Base-by-base conservation (phyloP, 2,888 invertebrate species). In the Eurois occulta region DNA sequence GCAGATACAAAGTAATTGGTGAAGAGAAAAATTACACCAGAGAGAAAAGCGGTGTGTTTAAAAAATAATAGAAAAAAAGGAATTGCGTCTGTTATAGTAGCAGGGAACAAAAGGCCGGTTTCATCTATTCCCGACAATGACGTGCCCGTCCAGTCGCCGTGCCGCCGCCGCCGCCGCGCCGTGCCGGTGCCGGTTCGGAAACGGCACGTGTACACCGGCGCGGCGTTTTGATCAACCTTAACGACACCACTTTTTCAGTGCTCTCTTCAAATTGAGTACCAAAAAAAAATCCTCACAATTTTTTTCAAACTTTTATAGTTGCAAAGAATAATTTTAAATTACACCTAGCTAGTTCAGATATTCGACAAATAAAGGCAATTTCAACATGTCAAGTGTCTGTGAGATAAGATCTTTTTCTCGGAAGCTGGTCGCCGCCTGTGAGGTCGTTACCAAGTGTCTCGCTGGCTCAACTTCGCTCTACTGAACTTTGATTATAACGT, bases 1-100 rank as follows among this genome's bases (percentile, higher is more conserved):
- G 87, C 91, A 91, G 92, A 93, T 93, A 94, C 93, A 94, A 93
- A 94, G 94, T 94, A 94, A 94, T 93, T 94, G 93, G 91, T 91
- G 93, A 92, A 88, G 90, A 94, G 93, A 94, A 93, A 95, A 94
- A 94, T 93, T 94, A 93, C 91, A 89, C 88, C 81, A 87, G 87
- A 90, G 90, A 91, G 92, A 83, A 89, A 90, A 92, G 87, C 90
- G 90, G 89, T 88, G 87, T 90, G 90, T 93, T 92, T 92, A 91
- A 93, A 94, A 93, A 92, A 90, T 83, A 81, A 90, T 88, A 87
- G 86, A 87, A 89, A 92, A 89, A 92, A 90, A 89, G 88, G 86
- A 91, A 93, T 90, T 88, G 92, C 90, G 92, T 89, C 89, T 90
- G 91, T 91, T 92, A 91, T 91, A 92, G 89, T 84, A 90, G 88